phyloP scores from a whole-genome alignment of 2,888 invertebrate genomes.

The Phaedon cochleariae region DNA sequence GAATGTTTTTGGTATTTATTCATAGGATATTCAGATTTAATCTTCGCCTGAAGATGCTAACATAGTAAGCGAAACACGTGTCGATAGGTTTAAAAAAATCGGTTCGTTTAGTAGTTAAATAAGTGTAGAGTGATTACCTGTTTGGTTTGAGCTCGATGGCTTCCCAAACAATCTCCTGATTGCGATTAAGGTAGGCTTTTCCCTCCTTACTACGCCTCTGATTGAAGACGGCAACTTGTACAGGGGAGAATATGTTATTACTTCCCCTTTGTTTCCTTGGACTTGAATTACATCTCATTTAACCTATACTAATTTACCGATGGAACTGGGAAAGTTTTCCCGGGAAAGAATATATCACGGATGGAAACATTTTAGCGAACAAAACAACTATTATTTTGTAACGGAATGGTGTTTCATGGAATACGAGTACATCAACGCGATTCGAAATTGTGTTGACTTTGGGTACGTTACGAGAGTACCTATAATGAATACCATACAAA shows the following conservation, averaged over 20 bases:
- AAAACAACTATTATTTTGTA: neutral
- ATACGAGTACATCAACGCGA: neutral
- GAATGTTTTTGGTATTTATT: no score
- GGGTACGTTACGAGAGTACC: no score
- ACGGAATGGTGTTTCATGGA: neutral
- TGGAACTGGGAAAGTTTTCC: conserved; percentile 8
- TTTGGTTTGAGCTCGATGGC: no score
- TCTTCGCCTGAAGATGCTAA: no score
- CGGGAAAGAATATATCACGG: conserved; percentile 3
- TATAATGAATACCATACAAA: no score
- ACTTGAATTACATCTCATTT: conserved; percentile 38
- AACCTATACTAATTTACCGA: conserved; percentile 34
- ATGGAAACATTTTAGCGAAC: conserved; percentile 7
- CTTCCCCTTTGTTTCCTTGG: conserved; percentile 39
- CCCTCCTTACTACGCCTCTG: neutral
- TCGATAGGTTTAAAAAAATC: no score
- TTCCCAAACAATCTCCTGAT: neutral
- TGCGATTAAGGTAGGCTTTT: neutral
- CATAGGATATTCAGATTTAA: no score
- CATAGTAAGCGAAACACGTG: no score
- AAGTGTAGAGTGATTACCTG: no score
- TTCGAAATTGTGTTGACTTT: neutral
- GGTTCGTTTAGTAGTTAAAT: no score
- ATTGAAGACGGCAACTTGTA: conserved; percentile 37
- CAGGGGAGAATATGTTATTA: conserved; percentile 48